Evolutionary conservation across 2,113 vertebrate species (phyloP).

Genomic region (Danionella cerebrum): DNA sequence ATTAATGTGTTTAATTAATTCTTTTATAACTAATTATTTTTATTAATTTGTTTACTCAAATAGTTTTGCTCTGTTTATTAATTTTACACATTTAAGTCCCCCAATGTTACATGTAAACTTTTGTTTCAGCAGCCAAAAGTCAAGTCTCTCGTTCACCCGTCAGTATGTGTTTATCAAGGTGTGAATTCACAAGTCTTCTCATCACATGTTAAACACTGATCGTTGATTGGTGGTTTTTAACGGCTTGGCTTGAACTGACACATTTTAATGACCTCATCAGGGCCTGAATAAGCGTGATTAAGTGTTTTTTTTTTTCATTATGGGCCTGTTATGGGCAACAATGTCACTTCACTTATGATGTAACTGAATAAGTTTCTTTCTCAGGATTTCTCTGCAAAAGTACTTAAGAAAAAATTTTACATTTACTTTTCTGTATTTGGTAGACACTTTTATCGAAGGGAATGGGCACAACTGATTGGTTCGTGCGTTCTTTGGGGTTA

Average conservation of each 20-base stretch:
- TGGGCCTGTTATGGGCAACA: background rate
- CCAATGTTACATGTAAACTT: background rate
- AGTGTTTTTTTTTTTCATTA: constrained; percentile 10
- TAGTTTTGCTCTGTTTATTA: too few relatives aligned
- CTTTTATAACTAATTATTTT: too few relatives aligned
- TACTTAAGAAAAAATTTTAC: too few relatives aligned
- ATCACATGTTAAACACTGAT: constrained; percentile 30
- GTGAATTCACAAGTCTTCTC: constrained; percentile 30
- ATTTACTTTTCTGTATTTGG: too few relatives aligned
- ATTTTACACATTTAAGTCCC: background rate
- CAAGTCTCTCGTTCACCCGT: constrained; percentile 13
- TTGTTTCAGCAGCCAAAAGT: constrained; percentile 18
- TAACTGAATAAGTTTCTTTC: too few relatives aligned
- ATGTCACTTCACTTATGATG: too few relatives aligned
- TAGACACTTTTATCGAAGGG: too few relatives aligned
- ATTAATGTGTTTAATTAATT: too few relatives aligned
- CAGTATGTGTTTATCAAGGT: background rate
- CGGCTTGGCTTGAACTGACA: constrained; percentile 34
- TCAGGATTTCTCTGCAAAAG: too few relatives aligned
- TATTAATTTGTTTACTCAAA: too few relatives aligned
- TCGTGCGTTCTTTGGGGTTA: too few relatives aligned
- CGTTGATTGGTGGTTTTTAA: constrained; percentile 24
- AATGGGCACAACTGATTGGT: too few relatives aligned
- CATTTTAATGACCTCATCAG: constrained; percentile 29
- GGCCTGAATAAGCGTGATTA: background rate